phyloP scores from a whole-genome alignment of 35 echinoderm and acorn worm species.

The Eucidaris tribuloides region DNA sequence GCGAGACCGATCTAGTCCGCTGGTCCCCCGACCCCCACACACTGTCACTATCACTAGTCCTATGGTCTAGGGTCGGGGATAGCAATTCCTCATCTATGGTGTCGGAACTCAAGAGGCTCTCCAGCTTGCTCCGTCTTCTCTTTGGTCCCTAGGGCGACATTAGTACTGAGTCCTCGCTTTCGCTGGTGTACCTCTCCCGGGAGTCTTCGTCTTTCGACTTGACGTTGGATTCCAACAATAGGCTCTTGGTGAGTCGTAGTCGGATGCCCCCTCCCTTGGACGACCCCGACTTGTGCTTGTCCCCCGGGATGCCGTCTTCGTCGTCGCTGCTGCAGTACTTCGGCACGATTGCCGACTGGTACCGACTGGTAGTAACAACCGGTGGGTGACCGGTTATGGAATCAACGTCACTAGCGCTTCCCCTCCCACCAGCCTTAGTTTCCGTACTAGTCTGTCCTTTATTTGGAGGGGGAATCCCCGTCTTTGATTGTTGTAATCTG shows the following conservation, averaged over 20 bases:
- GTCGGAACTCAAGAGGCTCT: slow-evolving; percentile 2
- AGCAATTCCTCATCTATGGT: neutral
- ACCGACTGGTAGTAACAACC: neutral
- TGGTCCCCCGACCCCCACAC: neutral
- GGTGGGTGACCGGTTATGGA: neutral
- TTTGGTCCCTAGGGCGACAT: neutral
- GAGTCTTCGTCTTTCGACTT: neutral
- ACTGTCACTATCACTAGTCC: slow-evolving; percentile 1
- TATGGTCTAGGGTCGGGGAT: neutral
- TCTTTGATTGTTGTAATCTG: neutral
- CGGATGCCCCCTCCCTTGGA: slow-evolving; percentile 1
- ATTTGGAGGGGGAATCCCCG: neutral
- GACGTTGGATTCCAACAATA: neutral
- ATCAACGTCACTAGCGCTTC: neutral
- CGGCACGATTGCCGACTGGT: neutral
- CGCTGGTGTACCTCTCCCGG: neutral
- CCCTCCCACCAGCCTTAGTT: no score
- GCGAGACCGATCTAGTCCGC: neutral
- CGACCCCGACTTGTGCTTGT: neutral
- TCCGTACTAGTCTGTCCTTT: no score
- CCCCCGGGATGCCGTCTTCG: neutral
- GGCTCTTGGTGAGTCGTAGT: neutral
- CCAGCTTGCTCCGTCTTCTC: neutral
- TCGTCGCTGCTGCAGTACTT: slow-evolving; percentile 36
- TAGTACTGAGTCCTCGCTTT: slow-evolving; percentile 15